Evolutionary conservation across 2,888 invertebrate species (phyloP), one percentile per base, ranked within the genome.

Genomic region (Lottia gigantea): DNA sequence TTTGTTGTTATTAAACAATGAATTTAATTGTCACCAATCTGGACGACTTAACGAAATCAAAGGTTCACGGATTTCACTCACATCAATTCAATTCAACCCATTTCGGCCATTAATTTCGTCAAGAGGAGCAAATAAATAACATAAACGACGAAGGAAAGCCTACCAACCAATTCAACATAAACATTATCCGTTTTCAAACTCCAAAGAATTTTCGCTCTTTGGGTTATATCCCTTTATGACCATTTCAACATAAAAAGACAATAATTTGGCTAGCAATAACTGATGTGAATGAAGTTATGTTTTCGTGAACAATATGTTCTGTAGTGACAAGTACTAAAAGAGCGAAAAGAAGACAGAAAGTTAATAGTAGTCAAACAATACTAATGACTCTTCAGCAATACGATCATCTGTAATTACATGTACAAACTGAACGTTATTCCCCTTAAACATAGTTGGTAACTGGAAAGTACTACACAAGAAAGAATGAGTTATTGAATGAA

Each of bases 1-100:
- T 55, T 55, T 55, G 55, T 55, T 55, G 55, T 55, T 55, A 55
- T 55, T 55, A 55, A 55, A 55, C 55, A 55, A 55, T 55, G 55
- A 55, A 55, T 55, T 55, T 55, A 55, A 55, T 55, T 55, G 55
- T 55, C 55, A 55, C 55, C 55, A 55, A 55, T 55, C 55, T 55
- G 55, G 19, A 8, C 12, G 55, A 55, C 55, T 55, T 55, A 55
- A 55, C 55, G 55, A 55, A 55, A 55, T 55, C 55, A 55, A 55
- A 55, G 55, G 55, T 55, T 55, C 19, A 55, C 55, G 23, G 55
- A 55, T 55, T 55, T 55, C 19, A 55, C 55, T 55, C 55, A 23
- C 55, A 55, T 55, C 55, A 23, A 19, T 55, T 55, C 19, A 55
- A 55, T 55, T 55, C 55, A 55, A 23, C 23, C 55, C 55, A 55